phyloP scores from a whole-genome alignment of 2,888 invertebrate genomes.

The Limnephilus marmoratus region DNA sequence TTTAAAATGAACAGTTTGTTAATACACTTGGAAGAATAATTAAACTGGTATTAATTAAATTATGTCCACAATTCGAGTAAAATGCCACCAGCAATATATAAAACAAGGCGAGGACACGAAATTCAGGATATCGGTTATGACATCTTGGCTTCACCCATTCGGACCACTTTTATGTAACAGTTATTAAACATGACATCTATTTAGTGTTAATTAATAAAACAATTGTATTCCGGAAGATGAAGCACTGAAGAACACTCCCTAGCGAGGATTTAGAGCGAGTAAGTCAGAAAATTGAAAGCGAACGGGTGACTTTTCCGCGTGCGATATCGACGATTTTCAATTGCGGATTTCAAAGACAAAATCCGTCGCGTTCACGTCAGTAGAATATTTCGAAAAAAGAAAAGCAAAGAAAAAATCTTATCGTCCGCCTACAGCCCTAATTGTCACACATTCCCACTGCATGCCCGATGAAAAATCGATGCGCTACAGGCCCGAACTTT shows the following conservation, averaged over 20 bases:
- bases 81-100: not conserved
- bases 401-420: constrained; percentile 57
- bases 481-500: constrained; percentile 59
- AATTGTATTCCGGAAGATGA: not conserved
- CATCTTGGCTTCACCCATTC: constrained; percentile 27
- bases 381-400: constrained; percentile 31
- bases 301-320: constrained; percentile 30
- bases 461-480: constrained; percentile 64
- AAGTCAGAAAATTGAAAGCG: constrained; percentile 41
- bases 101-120: not conserved
- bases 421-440: constrained; percentile 54
- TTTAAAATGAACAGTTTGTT: constrained; percentile 11
- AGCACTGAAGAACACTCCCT: constrained; percentile 42
- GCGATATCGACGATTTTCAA: constrained; percentile 36
- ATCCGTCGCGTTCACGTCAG: constrained; percentile 32
- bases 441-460: constrained; percentile 58
- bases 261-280: constrained; percentile 15
- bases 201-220: not conserved
- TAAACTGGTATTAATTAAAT: constrained; percentile 31
- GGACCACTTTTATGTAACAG: constrained; percentile 23
- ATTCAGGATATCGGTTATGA: constrained; percentile 21
- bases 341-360: constrained; percentile 1
- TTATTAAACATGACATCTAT: not conserved
- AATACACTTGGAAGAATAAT: constrained; percentile 28
- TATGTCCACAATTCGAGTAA: constrained; percentile 11